Conservation (phyloP, 2,113 vertebrate species). For the Crypturellus undulatus region DNA sequence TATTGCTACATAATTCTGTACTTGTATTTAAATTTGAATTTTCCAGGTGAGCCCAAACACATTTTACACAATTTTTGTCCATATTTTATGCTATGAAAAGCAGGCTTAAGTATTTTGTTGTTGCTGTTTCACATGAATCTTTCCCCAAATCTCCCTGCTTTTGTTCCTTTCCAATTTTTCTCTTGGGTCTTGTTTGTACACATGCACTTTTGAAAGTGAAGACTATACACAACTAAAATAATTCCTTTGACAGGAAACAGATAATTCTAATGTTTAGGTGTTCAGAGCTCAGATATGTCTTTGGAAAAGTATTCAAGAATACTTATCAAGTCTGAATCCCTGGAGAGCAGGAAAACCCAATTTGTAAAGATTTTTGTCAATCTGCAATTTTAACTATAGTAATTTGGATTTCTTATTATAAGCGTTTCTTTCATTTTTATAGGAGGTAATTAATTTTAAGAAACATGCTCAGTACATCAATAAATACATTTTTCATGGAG, state of each 20-base stretch:
- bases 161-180: neutral
- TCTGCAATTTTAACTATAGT: neutral
- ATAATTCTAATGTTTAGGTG: neutral
- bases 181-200: neutral
- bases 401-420: neutral
- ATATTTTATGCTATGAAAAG: neutral
- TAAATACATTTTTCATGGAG: neutral
- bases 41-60: neutral
- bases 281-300: neutral
- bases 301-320: neutral
- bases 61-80: neutral
- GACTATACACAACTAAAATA: neutral
- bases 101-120: neutral
- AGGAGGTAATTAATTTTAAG: neutral
- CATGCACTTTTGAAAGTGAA: neutral
- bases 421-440: neutral
- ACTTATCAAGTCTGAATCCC: neutral
- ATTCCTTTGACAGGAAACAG: neutral
- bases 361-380: neutral
- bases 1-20: neutral
- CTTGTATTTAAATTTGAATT: neutral
- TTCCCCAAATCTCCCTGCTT: neutral
- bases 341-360: neutral
- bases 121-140: neutral
- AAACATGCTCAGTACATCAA: neutral